Evolutionary conservation across 2,113 vertebrate species (phyloP), one percentile per base, ranked within the genome.

Genomic region (Syngnathoides biaculeatus): DNA sequence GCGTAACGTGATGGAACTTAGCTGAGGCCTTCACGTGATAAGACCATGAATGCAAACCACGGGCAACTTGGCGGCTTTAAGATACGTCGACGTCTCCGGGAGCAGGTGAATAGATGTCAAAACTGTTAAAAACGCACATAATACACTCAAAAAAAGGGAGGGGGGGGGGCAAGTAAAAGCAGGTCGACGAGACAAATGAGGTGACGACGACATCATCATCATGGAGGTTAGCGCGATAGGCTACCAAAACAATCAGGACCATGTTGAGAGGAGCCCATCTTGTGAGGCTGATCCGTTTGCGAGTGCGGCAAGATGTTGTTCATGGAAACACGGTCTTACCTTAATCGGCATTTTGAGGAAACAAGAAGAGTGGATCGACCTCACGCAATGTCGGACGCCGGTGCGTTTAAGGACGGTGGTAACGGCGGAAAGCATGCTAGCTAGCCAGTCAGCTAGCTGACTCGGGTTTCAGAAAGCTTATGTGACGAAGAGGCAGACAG

Each of bases 291-390:
- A 17, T 26, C 7, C 10, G 6, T 15, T 48, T 64, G 45, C 24
- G 10, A 15, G 30, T 38, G 26, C 9, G 15, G 12, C 24, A 26
- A n/a, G 4, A 42, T 62, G 20, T 42, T 35, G 8, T 53, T 30
- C 2, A 10, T 47, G 4, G 10, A n/a, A 50, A 0, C 2, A 0
- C 10, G 15, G 1, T 14, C 77, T 83, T 71, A 93, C 92, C 92
- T 92, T 68, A 47, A 93, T 91, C 0, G 91, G 91, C 91, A 92
- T 90, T 53, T 79, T 86, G 48, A 22, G 42, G 12, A 43, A 1
- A 0, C 59, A 4, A 22, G 88, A 76, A 1, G 74, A 53, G 70
- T 89, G 90, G 2, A 91, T 53, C 2, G 66, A 69, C 65, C 84
- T 74, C 0, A 40, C 14, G 30, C 73, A 22, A 13, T 40, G 74